Evolutionary conservation across 2,113 vertebrate species (phyloP), one percentile per base, ranked within the genome.

Genomic region (Tachycineta bicolor): DNA sequence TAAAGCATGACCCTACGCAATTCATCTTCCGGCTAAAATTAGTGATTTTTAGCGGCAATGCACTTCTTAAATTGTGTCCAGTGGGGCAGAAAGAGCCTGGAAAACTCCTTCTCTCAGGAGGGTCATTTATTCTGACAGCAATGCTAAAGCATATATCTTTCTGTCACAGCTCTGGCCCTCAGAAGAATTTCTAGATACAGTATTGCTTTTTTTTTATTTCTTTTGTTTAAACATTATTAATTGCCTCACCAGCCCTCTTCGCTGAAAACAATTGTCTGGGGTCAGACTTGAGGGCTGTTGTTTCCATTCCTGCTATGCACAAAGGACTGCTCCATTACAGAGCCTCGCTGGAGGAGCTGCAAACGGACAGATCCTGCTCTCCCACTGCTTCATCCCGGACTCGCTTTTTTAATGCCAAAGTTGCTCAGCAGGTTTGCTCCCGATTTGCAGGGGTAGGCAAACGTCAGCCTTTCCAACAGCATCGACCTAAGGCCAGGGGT

Each of bases 211-310:
- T 87, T 82, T 82, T 90, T 69, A 63, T 96, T 96, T 78, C 90
- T 88, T 95, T 94, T 70, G 3, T 94, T 97, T 96, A 97, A 97
- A 92, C 90, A 78, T 93, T 96, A 95, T 96, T 97, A 97, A 96
- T 95, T 97, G 96, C 96, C 94, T 96, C 83, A 94, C 52, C 55
- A 86, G 92, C 68, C 76, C 93, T 95, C 49, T 86, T 63, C 2
- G 26, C 87, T 89, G 93, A 59, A 90, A 96, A 95, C 96, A 97
- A 95, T 90, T 92, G 96, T 88, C 88, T 93, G 86, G 94, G 96
- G 93, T 96, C 94, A 95, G 92, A 58, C 91, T 91, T 31, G 55
- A 95, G 95, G 94, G 91, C 95, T 94, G 93, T 23, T 94, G 71
- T 88, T 93, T 94, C 96, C 94, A 93, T 55, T 91, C 91, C 90